Conservation (phyloP, 2,113 vertebrate genomes). For the Perca schrenkii region DNA sequence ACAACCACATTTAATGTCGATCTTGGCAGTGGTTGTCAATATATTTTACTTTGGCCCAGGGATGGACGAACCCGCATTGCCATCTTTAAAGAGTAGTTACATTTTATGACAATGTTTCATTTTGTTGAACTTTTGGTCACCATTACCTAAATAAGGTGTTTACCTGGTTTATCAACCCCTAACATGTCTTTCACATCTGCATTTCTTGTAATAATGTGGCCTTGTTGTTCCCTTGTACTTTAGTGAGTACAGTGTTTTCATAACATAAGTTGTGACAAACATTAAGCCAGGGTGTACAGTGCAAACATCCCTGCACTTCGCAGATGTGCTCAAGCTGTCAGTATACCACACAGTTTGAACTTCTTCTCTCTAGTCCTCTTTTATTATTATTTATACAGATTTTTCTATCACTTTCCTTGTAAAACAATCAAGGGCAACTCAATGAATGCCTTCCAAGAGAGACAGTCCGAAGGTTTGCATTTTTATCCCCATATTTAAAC, state of each 20-base stretch:
- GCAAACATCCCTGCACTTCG: neutral
- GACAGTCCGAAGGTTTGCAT: conserved; percentile 4
- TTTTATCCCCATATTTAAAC: conserved; percentile 31
- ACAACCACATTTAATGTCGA: neutral
- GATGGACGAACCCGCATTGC: neutral
- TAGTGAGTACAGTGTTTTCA: neutral
- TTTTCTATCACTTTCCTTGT: conserved; percentile 8
- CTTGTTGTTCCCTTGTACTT: neutral
- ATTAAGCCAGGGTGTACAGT: neutral
- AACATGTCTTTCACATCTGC: too few relatives aligned
- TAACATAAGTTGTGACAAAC: neutral
- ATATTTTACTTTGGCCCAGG: neutral
- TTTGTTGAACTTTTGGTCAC: neutral
- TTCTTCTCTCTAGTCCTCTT: neutral
- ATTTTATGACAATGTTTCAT: neutral
- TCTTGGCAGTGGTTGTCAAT: neutral
- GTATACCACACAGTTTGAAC: neutral
- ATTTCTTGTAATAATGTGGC: neutral
- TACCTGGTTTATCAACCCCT: too few relatives aligned
- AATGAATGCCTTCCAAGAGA: conserved; percentile 6
- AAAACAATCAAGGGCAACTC: neutral
- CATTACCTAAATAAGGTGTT: neutral
- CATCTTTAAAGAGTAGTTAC: neutral
- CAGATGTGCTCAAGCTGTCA: neutral
- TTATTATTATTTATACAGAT: neutral